phyloP scores from a whole-genome alignment of 2,113 vertebrate species.

The Clinocottus analis region DNA sequence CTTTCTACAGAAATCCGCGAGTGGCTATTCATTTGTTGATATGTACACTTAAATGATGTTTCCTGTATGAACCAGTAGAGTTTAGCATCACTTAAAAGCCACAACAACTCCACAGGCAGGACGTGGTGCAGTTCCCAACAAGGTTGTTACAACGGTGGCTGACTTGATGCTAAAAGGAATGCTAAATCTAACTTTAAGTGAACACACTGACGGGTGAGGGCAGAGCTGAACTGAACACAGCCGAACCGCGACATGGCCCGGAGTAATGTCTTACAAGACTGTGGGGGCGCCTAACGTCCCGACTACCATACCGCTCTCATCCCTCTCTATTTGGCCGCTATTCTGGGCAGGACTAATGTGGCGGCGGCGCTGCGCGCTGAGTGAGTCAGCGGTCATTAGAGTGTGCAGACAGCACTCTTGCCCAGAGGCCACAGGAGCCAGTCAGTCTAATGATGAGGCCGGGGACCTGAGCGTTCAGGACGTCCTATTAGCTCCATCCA shows the following conservation, averaged over 20 bases:
- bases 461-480: constrained; percentile 59
- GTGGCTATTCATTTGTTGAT: neutral
- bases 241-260: neutral
- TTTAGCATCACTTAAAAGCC: neutral
- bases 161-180: constrained; percentile 7
- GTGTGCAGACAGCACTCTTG: constrained; percentile 72
- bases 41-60: neutral
- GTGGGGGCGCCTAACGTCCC: constrained; percentile 45
- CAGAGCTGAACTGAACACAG: neutral
- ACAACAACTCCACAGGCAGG: neutral
- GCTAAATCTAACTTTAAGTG: neutral
- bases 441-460: constrained; percentile 76
- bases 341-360: constrained; percentile 73
- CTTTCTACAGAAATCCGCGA: neutral
- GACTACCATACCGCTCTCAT: constrained; percentile 49
- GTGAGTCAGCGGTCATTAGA: constrained; percentile 79
- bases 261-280: constrained; percentile 58
- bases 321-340: constrained; percentile 69
- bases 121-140: neutral
- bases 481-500: constrained; percentile 58
- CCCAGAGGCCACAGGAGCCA: constrained; percentile 76
- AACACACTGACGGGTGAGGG: neutral
- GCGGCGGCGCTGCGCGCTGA: constrained; percentile 60
- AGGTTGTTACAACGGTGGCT: neutral
- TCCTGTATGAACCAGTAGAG: neutral